Evolutionary conservation across 2,888 invertebrate species (phyloP), one percentile per base, ranked within the genome.

Genomic region (Zhuqinia jingwanae): DNA sequence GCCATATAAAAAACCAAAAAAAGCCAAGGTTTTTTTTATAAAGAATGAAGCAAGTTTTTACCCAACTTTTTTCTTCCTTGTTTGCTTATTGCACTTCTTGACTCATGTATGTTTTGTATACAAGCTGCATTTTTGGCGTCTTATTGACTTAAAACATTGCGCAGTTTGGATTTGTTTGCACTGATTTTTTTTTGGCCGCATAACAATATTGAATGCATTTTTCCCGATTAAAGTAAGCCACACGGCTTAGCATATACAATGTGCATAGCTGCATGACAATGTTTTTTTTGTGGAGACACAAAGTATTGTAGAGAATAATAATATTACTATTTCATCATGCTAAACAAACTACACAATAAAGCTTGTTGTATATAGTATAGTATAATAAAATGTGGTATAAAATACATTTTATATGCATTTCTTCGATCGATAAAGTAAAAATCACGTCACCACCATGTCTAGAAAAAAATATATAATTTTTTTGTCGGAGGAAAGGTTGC

Each of bases 351-450:
- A 25, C 25, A 60, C 11, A 17, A 47, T 25, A 73, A n/a, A n/a
- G n/a, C n/a, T n/a, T n/a, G n/a, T n/a, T n/a, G n/a, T n/a, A n/a
- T n/a, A 13, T 30, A 53, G 13, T 73, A 30, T 73, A 73, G 13
- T 73, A 58, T 58, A 47, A 73, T 73, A 73, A 47, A 45, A 70
- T 73, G 15, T 10, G 45, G 22, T 45, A 70, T 45, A 42, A 70
- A 70, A 8, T 13, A n/a, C n/a, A 56, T 78, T 36, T 36, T 30
- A 50, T 50, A 82, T 27, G 45, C 82, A 82, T 73, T 60, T 63
- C 75, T 82, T 45, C 22, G 82, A 82, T 82, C 82, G 63, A 82
- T 82, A 82, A 47, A 82, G 82, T 60, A 82, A n/a, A n/a, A 82
- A 82, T 82, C 82, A 75, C 60, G 75, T 63, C 30, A 81, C 53